These are phyloP conservation scores for Diachasmimorpha longicaudata DNA, from an alignment of 1,140 invertebrate genomes.

Conservation along the genomic window DNA sequence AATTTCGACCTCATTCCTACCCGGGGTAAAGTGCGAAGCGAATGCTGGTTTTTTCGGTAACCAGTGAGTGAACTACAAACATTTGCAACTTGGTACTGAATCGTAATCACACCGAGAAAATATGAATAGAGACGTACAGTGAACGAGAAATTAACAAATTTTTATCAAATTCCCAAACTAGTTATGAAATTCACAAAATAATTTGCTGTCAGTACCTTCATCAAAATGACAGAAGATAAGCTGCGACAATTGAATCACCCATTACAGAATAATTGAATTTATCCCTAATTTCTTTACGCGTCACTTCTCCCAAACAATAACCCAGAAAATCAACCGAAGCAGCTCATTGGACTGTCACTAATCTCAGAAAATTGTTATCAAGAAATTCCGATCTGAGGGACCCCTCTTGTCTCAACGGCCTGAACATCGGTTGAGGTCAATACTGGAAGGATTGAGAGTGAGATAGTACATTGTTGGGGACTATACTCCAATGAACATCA, in stretches of 20 bases:
- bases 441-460: not conserved
- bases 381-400: not conserved
- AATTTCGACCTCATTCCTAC: no score
- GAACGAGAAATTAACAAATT: no score
- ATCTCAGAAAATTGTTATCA: constrained; percentile 14
- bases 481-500: not conserved
- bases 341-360: constrained; percentile 8
- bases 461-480: not conserved
- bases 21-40: no score
- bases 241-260: not conserved
- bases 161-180: no score
- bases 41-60: no score
- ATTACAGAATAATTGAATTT: not conserved
- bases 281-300: not conserved
- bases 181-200: no score
- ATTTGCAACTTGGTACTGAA: no score
- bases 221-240: not conserved
- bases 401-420: not conserved
- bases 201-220: no score
- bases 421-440: not conserved
- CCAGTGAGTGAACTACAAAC: no score
- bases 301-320: constrained; percentile 16
- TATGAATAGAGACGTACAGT: no score
- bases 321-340: constrained; percentile 6
- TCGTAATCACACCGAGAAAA: no score